These are phyloP conservation scores for Flabesymbios commensalis DNA, from an alignment of 2,888 invertebrate genomes.

Conservation along the genomic window DNA sequence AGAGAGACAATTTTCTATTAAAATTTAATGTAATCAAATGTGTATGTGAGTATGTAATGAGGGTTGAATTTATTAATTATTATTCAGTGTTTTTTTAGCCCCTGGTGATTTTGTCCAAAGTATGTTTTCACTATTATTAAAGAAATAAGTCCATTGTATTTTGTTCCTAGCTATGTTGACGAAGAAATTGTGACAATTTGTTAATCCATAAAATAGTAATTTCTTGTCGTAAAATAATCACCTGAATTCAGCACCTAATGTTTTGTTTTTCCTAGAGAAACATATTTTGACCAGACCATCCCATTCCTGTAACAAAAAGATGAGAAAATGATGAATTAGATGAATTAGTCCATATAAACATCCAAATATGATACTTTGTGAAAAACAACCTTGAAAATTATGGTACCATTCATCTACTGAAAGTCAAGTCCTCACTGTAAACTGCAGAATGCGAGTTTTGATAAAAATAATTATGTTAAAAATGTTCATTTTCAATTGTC, in stretches of 20 bases:
- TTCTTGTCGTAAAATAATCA: slow-evolving; percentile 61
- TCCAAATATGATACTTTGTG: background rate
- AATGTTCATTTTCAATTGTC: too few species aligned
- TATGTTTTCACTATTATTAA: background rate
- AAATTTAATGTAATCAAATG: background rate
- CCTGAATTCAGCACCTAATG: slow-evolving; percentile 85
- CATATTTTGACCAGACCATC: slow-evolving; percentile 94
- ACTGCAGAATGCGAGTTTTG: too few species aligned
- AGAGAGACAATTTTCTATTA: too few species aligned
- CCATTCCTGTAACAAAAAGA: slow-evolving; percentile 77
- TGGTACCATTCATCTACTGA: too few species aligned
- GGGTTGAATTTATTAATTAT: too few species aligned
- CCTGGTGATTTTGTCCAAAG: too few species aligned
- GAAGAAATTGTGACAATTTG: too few species aligned
- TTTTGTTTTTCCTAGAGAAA: slow-evolving; percentile 96
- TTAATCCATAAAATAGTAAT: too few species aligned
- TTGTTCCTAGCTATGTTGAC: background rate
- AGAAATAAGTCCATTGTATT: background rate
- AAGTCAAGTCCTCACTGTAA: too few species aligned
- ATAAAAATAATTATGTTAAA: too few species aligned
- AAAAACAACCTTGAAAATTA: background rate
- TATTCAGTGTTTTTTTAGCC: too few species aligned
- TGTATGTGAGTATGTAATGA: background rate
- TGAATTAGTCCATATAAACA: background rate
- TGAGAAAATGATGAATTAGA: too few species aligned